Base-by-base conservation (phyloP, 92 coral and sea anemone genomes). In the Nematostella vectensis region DNA sequence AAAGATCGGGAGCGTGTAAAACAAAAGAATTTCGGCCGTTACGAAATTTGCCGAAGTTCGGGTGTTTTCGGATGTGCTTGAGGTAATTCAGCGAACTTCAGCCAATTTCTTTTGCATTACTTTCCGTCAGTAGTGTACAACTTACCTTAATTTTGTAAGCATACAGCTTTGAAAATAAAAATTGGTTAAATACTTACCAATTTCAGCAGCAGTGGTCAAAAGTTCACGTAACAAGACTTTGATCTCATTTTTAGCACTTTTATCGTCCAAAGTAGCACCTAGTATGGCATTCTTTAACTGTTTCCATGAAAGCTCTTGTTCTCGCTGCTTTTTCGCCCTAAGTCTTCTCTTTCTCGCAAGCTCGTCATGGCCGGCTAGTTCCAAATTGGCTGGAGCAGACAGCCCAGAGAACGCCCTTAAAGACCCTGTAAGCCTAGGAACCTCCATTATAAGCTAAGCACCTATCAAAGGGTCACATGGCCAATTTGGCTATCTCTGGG, bases 391-490 rank as follows among this genome's bases (percentile, higher is more conserved):
- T 24, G 99, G 88, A 28, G 79, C 63, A 8, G 95, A 74, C 1
- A 93, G 79, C 25, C 96, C 99, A n/a, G 99, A 82, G 61, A 87
- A 93, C 11, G 99, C 99, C 50, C 99, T 74, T 26, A 93, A 52
- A 17, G 93, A 78, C 40, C 96, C 95, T 28, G 99, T 93, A 36
- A 93, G 62, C n/a, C 99, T 74, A 58, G 99, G 99, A 22, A 93
- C 57, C 50, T 93, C 99, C 55, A 71, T 43, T 42, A 72, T 57
- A 18, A 67, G 71, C 84, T n/a, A n/a, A n/a, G n/a, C n/a, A n/a
- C n/a, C n/a, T n/a, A n/a, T n/a, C n/a, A n/a, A n/a, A n/a, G n/a
- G n/a, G n/a, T n/a, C n/a, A n/a, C n/a, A n/a, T n/a, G n/a, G n/a
- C n/a, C n/a, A n/a, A n/a, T n/a, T n/a, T n/a, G n/a, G n/a, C n/a